These are phyloP conservation scores for Ammodytes marinus DNA, from an alignment of 2,113 vertebrate genomes.

Conservation along the genomic window DNA sequence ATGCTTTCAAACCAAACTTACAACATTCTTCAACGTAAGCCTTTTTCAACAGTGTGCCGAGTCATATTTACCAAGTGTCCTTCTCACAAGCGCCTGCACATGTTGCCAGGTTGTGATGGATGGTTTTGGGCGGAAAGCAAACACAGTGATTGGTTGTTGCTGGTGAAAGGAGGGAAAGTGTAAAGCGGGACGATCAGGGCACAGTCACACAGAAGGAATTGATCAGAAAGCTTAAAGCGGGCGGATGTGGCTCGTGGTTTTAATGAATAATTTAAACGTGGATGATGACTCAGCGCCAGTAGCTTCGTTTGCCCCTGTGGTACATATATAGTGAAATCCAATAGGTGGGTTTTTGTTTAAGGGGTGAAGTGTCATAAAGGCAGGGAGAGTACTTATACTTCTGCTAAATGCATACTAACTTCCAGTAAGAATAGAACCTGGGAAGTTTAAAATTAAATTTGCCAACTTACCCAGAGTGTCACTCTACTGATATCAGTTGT, in stretches of 20 bases:
- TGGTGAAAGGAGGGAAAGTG: slow-evolving; percentile 31
- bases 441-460: slow-evolving; percentile 18
- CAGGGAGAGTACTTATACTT: background rate
- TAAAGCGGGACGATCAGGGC: slow-evolving; percentile 20
- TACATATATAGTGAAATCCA: slow-evolving; percentile 54
- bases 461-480: slow-evolving; percentile 9
- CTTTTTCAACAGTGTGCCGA: background rate
- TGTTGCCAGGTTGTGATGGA: slow-evolving; percentile 66
- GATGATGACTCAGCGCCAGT: slow-evolving; percentile 77
- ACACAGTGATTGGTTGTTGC: slow-evolving; percentile 64
- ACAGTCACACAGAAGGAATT: slow-evolving; percentile 65
- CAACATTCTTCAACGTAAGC: background rate
- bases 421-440: background rate
- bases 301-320: slow-evolving; percentile 17
- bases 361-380: slow-evolving; percentile 20
- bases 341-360: slow-evolving; percentile 53
- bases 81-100: slow-evolving; percentile 2
- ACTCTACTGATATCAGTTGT: slow-evolving; percentile 11
- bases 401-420: slow-evolving; percentile 1
- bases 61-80: slow-evolving; percentile 23
- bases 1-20: slow-evolving; percentile 1
- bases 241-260: slow-evolving; percentile 43
- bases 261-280: slow-evolving; percentile 84
- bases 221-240: slow-evolving; percentile 65
- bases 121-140: slow-evolving; percentile 50